Evolutionary conservation across 2,113 vertebrate species (phyloP), one percentile per base, ranked within the genome.

Genomic region (Neodontobutis hainanensis): DNA sequence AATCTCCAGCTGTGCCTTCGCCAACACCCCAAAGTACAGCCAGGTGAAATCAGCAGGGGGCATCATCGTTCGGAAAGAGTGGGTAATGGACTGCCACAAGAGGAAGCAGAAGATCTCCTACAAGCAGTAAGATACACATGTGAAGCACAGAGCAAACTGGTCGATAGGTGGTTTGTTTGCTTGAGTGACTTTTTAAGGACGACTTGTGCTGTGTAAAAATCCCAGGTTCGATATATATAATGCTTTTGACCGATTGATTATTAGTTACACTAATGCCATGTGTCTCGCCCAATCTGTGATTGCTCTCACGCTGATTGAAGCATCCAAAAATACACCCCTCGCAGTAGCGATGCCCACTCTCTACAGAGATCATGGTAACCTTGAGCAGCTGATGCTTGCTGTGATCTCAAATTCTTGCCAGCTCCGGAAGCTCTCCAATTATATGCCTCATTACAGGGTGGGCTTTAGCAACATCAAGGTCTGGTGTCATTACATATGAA

Each of bases 1-100:
- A 45, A 69, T 82, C 36, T 75, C 61, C 81, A 97, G 95, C 84
- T 97, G 95, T 83, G 95, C 95, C 72, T 97, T 97, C 69, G 92
- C 95, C 7, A 96, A 96, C 88, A 97, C 95, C 0, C 95, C 95
- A 49, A 97, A 97, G 89, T 97, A 95, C 89, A 93, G 93, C 88
- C 94, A 96, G 72, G 95, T 97, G 73, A 94, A 95, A 46, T 83
- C 92, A 38, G 94, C 93, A 0, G 95, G 95, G 38, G 95, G 95
- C 50, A 84, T 86, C 36, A 96, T 97, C 0, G 93, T 97, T 14
- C 85, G 89, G 3, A 97, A 96, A 60, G 95, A 96, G 45, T 96
- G 95, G 95, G 90, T 97, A 50, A 81, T 95, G 64, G 95, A 96
- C 86, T 96, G 95, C 75, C 86, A 95, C 64, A 93, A 93, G 68